A percentile compares a stretch with the other conserved stretches of the same genome.
Conservation (phyloP, 1,140 invertebrate genomes). For the Cydia fagiglandana region DNA sequence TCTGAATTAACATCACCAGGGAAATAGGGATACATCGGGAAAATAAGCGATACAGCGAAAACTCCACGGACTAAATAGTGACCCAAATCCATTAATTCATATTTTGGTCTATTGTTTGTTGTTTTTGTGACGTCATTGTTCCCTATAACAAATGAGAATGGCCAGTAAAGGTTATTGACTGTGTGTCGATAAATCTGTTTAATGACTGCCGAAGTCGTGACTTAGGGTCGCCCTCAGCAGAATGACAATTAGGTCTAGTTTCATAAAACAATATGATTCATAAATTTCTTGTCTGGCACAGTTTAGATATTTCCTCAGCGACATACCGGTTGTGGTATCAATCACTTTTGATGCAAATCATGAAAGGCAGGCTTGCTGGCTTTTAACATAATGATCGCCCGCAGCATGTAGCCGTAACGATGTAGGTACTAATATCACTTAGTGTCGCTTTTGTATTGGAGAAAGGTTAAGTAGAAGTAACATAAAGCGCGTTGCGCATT, state of each 20-base stretch:
- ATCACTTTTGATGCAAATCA: conserved; percentile 11
- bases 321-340: conserved; percentile 14
- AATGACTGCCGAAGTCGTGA: conserved; percentile 10
- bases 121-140: neutral
- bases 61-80: neutral
- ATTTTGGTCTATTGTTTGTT: neutral
- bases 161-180: neutral
- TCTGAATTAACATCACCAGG: too few species aligned
- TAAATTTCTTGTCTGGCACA: neutral
- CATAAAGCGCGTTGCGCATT: neutral
- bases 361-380: neutral
- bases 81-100: neutral
- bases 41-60: too few species aligned
- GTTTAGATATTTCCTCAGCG: neutral
- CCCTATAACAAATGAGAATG: conserved; percentile 18
- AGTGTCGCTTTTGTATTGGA: conserved; percentile 13
- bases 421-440: neutral
- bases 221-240: conserved; percentile 17
- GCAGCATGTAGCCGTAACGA: conserved; percentile 1
- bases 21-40: too few species aligned
- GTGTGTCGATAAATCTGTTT: conserved; percentile 8
- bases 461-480: neutral
- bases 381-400: conserved; percentile 18
- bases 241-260: conserved; percentile 17
- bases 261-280: conserved; percentile 14